Conservation (phyloP, 2,888 invertebrate genomes). For the Tolmerus cingulatus region DNA sequence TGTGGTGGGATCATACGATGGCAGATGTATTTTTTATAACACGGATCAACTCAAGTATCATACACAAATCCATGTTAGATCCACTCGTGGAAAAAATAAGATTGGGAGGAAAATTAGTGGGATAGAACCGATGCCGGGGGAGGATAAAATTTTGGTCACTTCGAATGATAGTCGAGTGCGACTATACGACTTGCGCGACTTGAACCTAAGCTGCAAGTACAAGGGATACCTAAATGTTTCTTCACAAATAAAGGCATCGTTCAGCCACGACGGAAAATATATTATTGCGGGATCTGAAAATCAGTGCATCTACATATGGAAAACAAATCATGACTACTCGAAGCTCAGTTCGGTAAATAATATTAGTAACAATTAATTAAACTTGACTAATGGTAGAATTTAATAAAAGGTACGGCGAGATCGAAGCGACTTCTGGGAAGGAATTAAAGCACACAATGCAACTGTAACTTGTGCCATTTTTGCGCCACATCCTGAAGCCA, state of each 20-base stretch:
- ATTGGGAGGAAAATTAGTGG: conserved; percentile 96
- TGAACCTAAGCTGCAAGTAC: conserved; percentile 95
- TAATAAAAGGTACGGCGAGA: conserved; percentile 78
- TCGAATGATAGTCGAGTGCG: conserved; percentile 97
- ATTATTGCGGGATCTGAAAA: conserved; percentile 98
- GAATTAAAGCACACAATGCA: conserved; percentile 93
- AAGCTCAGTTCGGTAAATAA: conserved; percentile 82
- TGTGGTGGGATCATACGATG: conserved; percentile 98
- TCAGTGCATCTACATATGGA: conserved; percentile 98
- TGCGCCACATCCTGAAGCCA: conserved; percentile 93
- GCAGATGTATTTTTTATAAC: conserved; percentile 96
- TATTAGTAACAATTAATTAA: not conserved
- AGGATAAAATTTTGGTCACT: conserved; percentile 95
- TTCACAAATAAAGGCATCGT: conserved; percentile 96
- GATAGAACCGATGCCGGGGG: conserved; percentile 94
- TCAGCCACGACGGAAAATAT: conserved; percentile 97
- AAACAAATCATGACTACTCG: conserved; percentile 94
- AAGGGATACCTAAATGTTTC: conserved; percentile 93
- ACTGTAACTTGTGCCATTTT: conserved; percentile 98
- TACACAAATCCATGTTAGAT: conserved; percentile 95
- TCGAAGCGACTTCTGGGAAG: conserved; percentile 97
- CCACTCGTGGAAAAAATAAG: conserved; percentile 94
- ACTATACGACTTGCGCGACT: conserved; percentile 92
- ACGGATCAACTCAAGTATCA: conserved; percentile 98
- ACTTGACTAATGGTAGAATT: not conserved